phyloP scores from a whole-genome alignment of 2,113 vertebrate species.

The Ahaetulla prasina region DNA sequence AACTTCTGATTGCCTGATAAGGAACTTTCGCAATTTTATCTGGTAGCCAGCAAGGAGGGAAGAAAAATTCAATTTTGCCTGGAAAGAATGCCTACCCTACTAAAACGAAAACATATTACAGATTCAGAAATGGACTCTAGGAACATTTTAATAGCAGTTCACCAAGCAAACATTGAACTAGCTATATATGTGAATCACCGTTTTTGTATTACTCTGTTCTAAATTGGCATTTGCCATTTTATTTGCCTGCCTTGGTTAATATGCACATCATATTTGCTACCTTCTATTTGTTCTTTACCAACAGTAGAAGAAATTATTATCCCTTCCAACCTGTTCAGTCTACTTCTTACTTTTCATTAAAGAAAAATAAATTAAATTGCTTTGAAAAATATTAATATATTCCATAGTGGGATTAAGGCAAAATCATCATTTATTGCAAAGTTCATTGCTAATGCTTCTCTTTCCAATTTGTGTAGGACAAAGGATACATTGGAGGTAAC shows the following conservation, averaged over 20 bases:
- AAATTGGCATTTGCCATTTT: slow-evolving; percentile 19
- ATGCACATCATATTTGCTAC: background rate
- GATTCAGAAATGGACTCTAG: slow-evolving; percentile 35
- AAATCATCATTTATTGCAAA: background rate
- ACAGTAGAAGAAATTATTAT: slow-evolving; percentile 5
- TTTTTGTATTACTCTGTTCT: slow-evolving; percentile 23
- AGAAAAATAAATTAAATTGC: slow-evolving; percentile 9
- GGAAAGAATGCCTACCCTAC: slow-evolving; percentile 16
- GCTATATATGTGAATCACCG: background rate
- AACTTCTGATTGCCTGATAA: background rate
- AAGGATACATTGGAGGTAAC: background rate
- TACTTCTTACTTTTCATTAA: background rate
- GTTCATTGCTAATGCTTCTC: background rate
- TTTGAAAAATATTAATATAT: slow-evolving; percentile 7
- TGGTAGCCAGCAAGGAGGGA: slow-evolving; percentile 8
- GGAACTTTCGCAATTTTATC: slow-evolving; percentile 22
- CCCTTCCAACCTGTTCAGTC: background rate
- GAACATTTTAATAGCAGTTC: slow-evolving; percentile 34
- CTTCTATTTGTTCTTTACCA: slow-evolving; percentile 4
- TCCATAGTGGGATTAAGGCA: background rate
- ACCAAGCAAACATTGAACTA: slow-evolving; percentile 15
- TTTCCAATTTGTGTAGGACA: background rate
- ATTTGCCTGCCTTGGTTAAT: slow-evolving; percentile 15
- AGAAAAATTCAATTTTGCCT: slow-evolving; percentile 24
- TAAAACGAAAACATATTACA: slow-evolving; percentile 32